Base-by-base conservation (phyloP, 2,888 invertebrate species). In the Drosophila flavopinicola region DNA sequence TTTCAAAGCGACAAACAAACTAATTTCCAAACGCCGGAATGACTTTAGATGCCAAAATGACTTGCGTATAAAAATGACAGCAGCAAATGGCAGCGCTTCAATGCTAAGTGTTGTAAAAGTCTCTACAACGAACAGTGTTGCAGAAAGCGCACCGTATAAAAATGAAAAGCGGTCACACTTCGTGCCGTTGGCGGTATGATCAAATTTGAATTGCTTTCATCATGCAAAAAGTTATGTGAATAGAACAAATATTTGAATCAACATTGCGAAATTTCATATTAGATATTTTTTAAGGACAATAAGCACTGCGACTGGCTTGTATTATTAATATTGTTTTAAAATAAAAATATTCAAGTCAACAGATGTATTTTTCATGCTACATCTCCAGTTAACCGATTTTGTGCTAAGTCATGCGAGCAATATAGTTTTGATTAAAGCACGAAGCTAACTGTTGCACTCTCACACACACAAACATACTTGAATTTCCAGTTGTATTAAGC, bases 11-110 rank as follows among this genome's bases (percentile, higher is more conserved):
- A 66, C 56, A 54, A 61, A 74, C 69, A 74, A 75, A 56, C 42
- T 41, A 63, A 73, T 42, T 73, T 58, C 64, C 41, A 74, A 78
- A 74, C 38, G 68, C 83, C 71, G 72, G 52, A 74, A 47, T 74
- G 66, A 74, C 70, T 69, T 54, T 61, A 41, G 66, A 66, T 75
- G 66, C 59, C 35, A 54, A 67, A 80, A 80, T 82, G 85, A 85
- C 85, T 82, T 82, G 82, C 82, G 79, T 59, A 73, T 73, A 68
- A 75, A 75, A 66, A 41, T 74, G 64, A 70, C 56, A 63, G 70
- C 33, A n/a, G 15, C 11, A 7, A 1, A 38, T 6, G 39, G n/a
- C 24, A 38, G 51, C 23, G 38, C 3, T 57, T 25, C 4, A 6
- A 17, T 20, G 20, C 27, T n/a, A 23, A 71, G 56, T 53, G 66